These are phyloP conservation scores for Zaprionus obscuricornis DNA, from an alignment of 2,888 invertebrate genomes.

Conservation along the genomic window DNA sequence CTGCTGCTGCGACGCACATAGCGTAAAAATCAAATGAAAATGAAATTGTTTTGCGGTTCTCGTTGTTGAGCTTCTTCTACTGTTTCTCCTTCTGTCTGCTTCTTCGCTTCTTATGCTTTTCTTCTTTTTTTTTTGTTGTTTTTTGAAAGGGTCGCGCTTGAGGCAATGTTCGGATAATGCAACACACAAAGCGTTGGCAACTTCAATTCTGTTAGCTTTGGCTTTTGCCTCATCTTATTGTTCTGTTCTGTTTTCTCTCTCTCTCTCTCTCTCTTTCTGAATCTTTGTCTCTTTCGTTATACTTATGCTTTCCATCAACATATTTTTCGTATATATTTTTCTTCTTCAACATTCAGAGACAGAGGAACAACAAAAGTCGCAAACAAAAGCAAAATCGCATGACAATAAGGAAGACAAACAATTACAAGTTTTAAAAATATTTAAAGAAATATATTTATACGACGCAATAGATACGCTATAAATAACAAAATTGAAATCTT, in stretches of 20 bases:
- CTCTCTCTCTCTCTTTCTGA: too few species aligned
- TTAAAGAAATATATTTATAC: too few species aligned
- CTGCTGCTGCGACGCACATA: too few species aligned
- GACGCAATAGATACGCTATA: too few species aligned
- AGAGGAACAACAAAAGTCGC: constrained; percentile 21
- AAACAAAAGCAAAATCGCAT: constrained; percentile 26
- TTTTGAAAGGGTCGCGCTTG: constrained; percentile 28
- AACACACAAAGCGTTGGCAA: constrained; percentile 59
- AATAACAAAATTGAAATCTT: too few species aligned
- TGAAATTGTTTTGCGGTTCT: constrained; percentile 9
- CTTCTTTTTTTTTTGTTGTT: neutral
- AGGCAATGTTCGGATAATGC: constrained; percentile 55
- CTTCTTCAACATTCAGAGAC: constrained; percentile 17
- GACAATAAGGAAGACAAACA: constrained; percentile 41
- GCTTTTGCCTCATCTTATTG: neutral
- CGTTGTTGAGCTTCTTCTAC: too few species aligned
- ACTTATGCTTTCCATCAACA: too few species aligned
- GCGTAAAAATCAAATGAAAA: constrained; percentile 12
- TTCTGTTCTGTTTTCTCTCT: too few species aligned
- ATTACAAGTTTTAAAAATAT: constrained; percentile 44
- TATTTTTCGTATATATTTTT: neutral
- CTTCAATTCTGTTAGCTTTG: constrained; percentile 57
- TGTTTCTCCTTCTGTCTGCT: neutral
- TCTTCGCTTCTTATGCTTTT: neutral
- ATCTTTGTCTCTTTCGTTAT: too few species aligned